A percentile compares a stretch with the other conserved stretches of the same genome.
Conservation (phyloP, 2,113 vertebrate species). For the Albula glossodonta region DNA sequence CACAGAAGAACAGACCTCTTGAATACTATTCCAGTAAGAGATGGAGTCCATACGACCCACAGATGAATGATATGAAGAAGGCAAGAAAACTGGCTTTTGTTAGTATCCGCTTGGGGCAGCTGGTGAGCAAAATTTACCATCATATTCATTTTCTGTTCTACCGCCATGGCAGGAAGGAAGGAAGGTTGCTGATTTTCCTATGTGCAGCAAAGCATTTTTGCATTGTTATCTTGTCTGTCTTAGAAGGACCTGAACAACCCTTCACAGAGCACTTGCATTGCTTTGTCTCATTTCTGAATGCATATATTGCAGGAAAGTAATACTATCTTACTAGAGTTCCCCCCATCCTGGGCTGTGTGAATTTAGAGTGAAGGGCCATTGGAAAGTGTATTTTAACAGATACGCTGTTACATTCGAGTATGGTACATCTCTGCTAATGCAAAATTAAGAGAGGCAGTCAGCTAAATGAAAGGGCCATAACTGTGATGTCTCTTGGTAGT, state of each 20-base stretch:
- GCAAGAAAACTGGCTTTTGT: background rate
- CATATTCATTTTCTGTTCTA: background rate
- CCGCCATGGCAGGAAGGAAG: background rate
- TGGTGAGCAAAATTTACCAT: background rate
- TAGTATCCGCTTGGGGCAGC: background rate
- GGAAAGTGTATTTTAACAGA: background rate
- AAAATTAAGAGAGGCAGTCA: background rate
- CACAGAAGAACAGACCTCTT: background rate
- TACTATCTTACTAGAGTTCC: background rate
- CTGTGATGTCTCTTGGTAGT: background rate
- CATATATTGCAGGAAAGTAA: background rate
- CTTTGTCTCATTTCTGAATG: background rate
- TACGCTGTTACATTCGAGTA: background rate
- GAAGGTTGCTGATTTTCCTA: background rate
- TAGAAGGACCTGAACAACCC: background rate
- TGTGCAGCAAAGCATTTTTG: background rate
- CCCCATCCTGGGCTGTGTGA: background rate
- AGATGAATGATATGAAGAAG: background rate
- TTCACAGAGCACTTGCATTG: background rate
- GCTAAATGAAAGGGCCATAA: background rate
- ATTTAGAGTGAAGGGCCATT: background rate
- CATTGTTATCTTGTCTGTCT: background rate
- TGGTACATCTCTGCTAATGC: background rate
- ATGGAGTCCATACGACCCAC: background rate
- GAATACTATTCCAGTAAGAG: background rate